Base-by-base conservation (phyloP, 2,797 vertebrate genomes). In the Coilia nasus region DNA sequence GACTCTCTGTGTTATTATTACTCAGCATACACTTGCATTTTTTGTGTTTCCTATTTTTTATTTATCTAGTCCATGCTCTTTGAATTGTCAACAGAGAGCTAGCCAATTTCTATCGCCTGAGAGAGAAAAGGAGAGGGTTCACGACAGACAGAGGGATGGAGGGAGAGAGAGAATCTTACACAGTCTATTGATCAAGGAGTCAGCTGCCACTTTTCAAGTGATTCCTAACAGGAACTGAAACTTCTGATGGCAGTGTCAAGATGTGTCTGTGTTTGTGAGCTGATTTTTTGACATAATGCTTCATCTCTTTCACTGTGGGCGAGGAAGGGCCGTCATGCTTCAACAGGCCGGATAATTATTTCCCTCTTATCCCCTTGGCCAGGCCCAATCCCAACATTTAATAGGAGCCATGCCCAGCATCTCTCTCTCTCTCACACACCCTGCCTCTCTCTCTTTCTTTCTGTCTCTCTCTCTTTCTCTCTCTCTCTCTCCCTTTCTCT, bases 281-380 rank as follows among this genome's bases (percentile, higher is more conserved):
- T 83, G 90, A 91, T 93, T 94, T 93, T 92, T 92, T 94, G 94
- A 95, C 95, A 94, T 91, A 92, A 93, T 92, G 94, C 93, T 93
- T 92, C 90, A 90, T 92, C 92, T 95, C 92, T 95, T 90, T 95
- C 91, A 92, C 89, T 87, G 84, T 92, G 91, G 91, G 91, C 90
- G 90, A 92, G 93, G 94, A 94, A 92, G 88, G 91, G 90, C 94
- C 93, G 95, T 95, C 96, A 95, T 95, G 96, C 95, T 96, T 95
- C 96, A 96, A 91, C 93, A 95, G 92, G 92, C 94, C 91, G 87
- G 95, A 95, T 96, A 96, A 96, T 96, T 96, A 96, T 96, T 96
- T 96, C 93, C 92, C 92, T 94, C 94, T 96, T 96, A 96, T 96
- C 95, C 95, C 89, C 92, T 89, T 94, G 91, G 92, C 94, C 95